A percentile compares a stretch with the other conserved stretches of the same genome.
These are phyloP conservation scores for Podarcis siculus DNA, from an alignment of 2,797 vertebrate species.

Conservation along the genomic window DNA sequence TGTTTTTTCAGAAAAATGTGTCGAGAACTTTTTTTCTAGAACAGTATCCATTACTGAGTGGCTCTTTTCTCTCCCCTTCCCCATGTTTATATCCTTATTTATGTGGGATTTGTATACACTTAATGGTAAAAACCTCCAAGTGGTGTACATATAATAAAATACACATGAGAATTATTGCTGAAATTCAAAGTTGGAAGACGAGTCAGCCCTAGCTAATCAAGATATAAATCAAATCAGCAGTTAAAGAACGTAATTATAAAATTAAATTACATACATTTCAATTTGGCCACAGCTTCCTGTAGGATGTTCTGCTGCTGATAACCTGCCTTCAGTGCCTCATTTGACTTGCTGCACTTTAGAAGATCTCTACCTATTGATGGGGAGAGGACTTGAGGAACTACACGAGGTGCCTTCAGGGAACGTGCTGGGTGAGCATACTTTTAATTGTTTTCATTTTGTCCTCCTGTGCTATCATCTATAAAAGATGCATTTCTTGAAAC, in stretches of 20 bases:
- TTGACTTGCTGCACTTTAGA: slow-evolving; percentile 86
- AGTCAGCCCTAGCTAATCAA: no score
- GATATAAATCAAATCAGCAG: no score
- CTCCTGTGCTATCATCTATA: neutral
- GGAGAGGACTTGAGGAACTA: slow-evolving; percentile 91
- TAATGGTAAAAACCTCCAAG: no score
- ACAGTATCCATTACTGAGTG: neutral
- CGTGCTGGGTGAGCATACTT: slow-evolving; percentile 84
- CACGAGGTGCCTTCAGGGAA: slow-evolving; percentile 93
- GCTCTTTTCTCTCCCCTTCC: neutral
- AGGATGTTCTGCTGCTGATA: slow-evolving; percentile 73
- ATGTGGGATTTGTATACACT: no score
- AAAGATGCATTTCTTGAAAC: neutral
- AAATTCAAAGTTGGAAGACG: no score
- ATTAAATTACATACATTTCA: no score
- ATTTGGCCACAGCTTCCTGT: slow-evolving; percentile 79
- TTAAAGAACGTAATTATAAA: no score
- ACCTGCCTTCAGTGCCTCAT: slow-evolving; percentile 81
- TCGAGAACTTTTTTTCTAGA: neutral
- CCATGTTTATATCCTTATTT: no score
- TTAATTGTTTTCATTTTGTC: neutral
- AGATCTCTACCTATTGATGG: slow-evolving; percentile 93
- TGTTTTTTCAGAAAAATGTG: neutral
- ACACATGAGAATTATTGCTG: no score
- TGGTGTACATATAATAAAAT: no score